These are phyloP conservation scores for Liodrosophila aerea DNA, from an alignment of 2,888 invertebrate species.

Conservation along the genomic window DNA sequence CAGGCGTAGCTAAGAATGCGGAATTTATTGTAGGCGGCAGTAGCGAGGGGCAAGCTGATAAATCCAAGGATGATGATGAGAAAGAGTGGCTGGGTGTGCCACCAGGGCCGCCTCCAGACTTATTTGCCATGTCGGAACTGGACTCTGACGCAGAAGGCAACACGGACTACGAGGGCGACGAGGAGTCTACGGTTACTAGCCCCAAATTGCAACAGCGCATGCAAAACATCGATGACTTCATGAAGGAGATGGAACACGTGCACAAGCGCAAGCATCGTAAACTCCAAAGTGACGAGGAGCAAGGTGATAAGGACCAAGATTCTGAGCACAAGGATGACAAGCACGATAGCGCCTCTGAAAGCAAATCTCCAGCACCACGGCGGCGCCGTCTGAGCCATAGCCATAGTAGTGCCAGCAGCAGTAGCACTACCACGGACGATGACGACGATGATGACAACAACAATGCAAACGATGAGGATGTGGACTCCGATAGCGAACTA, in stretches of 20 bases:
- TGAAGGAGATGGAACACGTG: slow-evolving; percentile 95
- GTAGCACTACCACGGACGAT: slow-evolving; percentile 34
- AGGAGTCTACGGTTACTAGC: slow-evolving; percentile 64
- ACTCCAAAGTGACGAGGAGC: slow-evolving; percentile 84
- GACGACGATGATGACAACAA: slow-evolving; percentile 43
- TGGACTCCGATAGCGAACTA: slow-evolving; percentile 24
- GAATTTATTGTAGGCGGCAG: slow-evolving; percentile 77
- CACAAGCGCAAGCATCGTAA: slow-evolving; percentile 89
- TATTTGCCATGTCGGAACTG: slow-evolving; percentile 86
- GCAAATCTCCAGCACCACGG: slow-evolving; percentile 39
- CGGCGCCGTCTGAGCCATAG: slow-evolving; percentile 8
- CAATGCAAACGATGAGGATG: neutral
- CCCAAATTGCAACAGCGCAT: slow-evolving; percentile 89
- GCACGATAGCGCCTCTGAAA: slow-evolving; percentile 42
- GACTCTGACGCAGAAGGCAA: slow-evolving; percentile 82
- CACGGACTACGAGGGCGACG: slow-evolving; percentile 75
- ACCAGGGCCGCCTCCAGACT: slow-evolving; percentile 91
- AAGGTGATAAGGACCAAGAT: slow-evolving; percentile 32
- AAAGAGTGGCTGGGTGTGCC: slow-evolving; percentile 93
- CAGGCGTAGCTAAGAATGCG: slow-evolving; percentile 89
- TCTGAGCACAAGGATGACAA: slow-evolving; percentile 45
- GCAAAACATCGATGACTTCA: slow-evolving; percentile 96
- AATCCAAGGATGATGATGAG: slow-evolving; percentile 72
- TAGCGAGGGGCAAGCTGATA: slow-evolving; percentile 54
- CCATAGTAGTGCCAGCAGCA: slow-evolving; percentile 24